Base-by-base conservation (phyloP, 2,797 vertebrate species). In the Cephalopachus bancanus region DNA sequence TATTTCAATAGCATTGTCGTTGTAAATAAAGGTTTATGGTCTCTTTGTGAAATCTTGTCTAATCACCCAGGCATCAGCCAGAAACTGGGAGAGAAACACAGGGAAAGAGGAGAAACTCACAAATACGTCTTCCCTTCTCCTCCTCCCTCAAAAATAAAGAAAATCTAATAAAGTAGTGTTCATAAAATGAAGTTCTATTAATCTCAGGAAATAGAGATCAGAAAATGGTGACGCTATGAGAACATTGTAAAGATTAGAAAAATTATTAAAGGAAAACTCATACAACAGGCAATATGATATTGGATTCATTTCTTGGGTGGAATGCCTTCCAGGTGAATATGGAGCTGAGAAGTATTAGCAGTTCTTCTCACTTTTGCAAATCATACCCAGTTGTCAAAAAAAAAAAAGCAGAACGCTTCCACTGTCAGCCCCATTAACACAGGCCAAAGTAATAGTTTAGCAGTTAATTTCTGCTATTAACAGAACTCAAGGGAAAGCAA, bases 261-360 rank as follows among this genome's bases (percentile, higher is more conserved):
- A 83, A 98, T 98, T 85, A 97, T 95, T 98, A 69, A 93, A 96
- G 96, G 80, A 91, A 97, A 97, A 96, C 91, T 67, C 10, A 60
- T 98, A 97, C 80, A 97, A 84, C 81, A 96, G 44, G 85, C 89
- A 97, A 67, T 96, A 97, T 97, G 95, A 91, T 98, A 96, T 9
- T 96, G 53, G 71, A 93, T 95, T 95, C 89, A 91, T 95, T 97
- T 97, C 88, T 86, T 97, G 89, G 78, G n/a, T 96, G 97, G 97
- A 98, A 97, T 98, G 96, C 96, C 97, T 96, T 97, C 90, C 83
- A 97, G 97, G 97, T 98, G 97, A 98, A 97, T 97, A 97, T 97
- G 67, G 95, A 97, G 92, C 97, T 95, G 83, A 98, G 97, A 98
- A 96, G 75, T 94, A 97, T 98, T 97, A 98, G 97, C 97, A 97